These are phyloP conservation scores for Steinernema scapterisci DNA, from an alignment of 2,888 invertebrate genomes.

Conservation along the genomic window DNA sequence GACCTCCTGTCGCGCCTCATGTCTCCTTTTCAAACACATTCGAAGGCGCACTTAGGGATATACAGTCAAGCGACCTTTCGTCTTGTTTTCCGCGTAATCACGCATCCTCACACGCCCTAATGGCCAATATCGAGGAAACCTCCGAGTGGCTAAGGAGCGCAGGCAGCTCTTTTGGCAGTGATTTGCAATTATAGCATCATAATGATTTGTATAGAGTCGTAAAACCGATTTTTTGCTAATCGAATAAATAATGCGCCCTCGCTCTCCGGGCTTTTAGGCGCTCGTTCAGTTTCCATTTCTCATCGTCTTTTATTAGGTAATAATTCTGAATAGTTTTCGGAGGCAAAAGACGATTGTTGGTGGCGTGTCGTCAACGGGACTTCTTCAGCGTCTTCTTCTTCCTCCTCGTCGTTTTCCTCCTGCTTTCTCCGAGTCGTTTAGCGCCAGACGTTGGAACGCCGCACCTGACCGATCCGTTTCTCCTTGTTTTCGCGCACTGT, in stretches of 20 bases:
- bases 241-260: conserved; percentile 23
- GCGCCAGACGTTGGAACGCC: too few species aligned
- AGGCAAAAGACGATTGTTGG: conserved; percentile 29
- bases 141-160: neutral
- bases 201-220: conserved; percentile 25
- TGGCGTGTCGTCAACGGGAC: neutral
- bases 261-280: conserved; percentile 21
- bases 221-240: conserved; percentile 30
- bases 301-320: conserved; percentile 32
- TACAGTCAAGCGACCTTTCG: conserved; percentile 10
- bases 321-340: conserved; percentile 32
- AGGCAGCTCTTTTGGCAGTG: neutral
- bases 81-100: conserved; percentile 4
- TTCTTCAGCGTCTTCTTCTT: neutral
- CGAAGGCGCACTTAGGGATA: conserved; percentile 18
- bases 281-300: conserved; percentile 26
- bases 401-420: neutral
- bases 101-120: neutral
- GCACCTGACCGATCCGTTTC: too few species aligned
- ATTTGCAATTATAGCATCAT: conserved; percentile 29
- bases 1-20: neutral
- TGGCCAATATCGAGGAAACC: neutral
- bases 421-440: too few species aligned
- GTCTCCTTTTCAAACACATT: neutral
- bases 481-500: neutral